Evolutionary conservation across 2,797 vertebrate species (phyloP), one percentile per base, ranked within the genome.

Genomic region (Poeciliopsis presidionis): DNA sequence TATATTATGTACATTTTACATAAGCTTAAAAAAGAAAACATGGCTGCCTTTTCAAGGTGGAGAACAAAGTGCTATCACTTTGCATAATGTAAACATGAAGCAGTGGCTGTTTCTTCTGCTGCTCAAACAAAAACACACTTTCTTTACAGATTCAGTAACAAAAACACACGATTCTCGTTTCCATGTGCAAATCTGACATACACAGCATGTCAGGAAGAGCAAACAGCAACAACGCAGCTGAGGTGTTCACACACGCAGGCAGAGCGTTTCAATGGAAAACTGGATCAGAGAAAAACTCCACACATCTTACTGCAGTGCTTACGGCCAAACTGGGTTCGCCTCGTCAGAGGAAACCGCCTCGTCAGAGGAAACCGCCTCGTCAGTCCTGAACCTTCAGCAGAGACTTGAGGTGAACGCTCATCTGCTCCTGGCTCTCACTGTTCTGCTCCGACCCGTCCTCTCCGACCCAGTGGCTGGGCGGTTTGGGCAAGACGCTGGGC

Each of bases 391-490:
- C 97, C 94, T 98, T 99, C 25, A 99, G 95, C 89, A 99, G 96
- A 72, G 96, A 96, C 95, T 99, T 99, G 69, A 99, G 87, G 75
- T 98, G 97, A 86, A 97, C 95, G 45, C 96, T 96, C 96, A 98
- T 98, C 90, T 97, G 91, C 95, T 98, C 97, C 80, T 93, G 95
- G 89, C 96, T 97, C 81, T 95, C 96, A 94, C 95, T 92, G 85
- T 93, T 92, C 73, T 80, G 92, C 74, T 88, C 95, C 77, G 90
- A 90, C 87, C 85, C 83, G 78, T 94, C 85, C 2, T 92, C 92
- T 65, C 96, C 97, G 79, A 99, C 96, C 98, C 98, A 99, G 93
- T 98, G 98, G 76, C 97, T 97, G 70, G 98, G 98, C 0, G 98
- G 98, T 88, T 97, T 97, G 59, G 98, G 98, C 82, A 99, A 94